A percentile compares a stretch with the other conserved stretches of the same genome.
Conservation (phyloP, 2,797 vertebrate genomes). For the Vespertilio murinus region DNA sequence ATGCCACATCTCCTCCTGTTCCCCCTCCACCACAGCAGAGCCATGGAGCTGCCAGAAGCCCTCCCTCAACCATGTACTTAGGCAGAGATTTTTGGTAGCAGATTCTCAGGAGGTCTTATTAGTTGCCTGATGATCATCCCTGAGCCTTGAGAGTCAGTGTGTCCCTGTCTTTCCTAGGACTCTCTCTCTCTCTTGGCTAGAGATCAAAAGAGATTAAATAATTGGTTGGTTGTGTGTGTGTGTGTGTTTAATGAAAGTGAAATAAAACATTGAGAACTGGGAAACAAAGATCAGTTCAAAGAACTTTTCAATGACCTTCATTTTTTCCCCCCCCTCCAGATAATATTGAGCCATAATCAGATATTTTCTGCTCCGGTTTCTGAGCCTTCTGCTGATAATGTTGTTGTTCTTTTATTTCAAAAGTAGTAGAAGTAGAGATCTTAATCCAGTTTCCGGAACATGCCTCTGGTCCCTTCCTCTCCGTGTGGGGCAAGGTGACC, state of each 20-base stretch:
- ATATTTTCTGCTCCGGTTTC: not conserved
- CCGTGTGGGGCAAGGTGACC: not conserved
- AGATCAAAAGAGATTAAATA: not conserved
- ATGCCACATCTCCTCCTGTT: not conserved
- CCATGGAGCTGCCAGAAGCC: not conserved
- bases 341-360: not conserved
- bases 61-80: not conserved
- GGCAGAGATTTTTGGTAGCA: not conserved
- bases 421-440: not conserved
- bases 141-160: not conserved
- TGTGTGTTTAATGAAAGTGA: not conserved
- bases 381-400: not conserved
- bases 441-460: not conserved
- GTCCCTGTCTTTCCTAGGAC: not conserved
- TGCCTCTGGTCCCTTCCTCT: not conserved
- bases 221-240: not conserved
- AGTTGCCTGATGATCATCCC: not conserved
- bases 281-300: not conserved
- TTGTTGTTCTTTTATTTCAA: constrained; percentile 2
- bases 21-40: not conserved
- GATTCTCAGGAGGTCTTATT: not conserved
- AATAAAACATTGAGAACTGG: not conserved
- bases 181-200: not conserved
- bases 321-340: not conserved
- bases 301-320: not conserved